Conservation (phyloP, 2,113 vertebrate genomes). For the Crotophaga sulcirostris region DNA sequence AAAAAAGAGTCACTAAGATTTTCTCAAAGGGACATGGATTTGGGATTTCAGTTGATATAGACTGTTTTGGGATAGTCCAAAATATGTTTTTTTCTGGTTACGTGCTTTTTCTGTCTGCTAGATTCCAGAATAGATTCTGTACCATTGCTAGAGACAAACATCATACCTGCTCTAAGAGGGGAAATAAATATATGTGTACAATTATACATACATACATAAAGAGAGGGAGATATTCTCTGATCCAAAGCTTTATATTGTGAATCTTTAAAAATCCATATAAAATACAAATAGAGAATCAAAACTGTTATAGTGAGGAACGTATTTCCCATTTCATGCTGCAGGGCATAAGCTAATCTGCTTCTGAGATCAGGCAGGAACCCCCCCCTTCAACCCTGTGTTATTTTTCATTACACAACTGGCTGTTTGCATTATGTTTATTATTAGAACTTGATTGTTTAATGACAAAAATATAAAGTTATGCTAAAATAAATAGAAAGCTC, state of each 20-base stretch:
- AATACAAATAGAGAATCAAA: conserved; percentile 23
- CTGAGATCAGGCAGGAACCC: conserved; percentile 32
- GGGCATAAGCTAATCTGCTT: conserved; percentile 54
- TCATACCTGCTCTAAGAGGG: not conserved
- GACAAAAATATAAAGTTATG: conserved; percentile 41
- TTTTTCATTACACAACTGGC: conserved; percentile 57
- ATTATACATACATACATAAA: not conserved
- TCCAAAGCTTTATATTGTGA: not conserved
- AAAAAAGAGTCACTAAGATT: not conserved
- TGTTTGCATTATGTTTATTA: conserved; percentile 53
- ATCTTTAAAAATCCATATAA: conserved; percentile 33
- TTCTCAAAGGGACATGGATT: not conserved
- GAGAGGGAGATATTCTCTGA: not conserved
- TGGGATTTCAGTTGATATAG: not conserved
- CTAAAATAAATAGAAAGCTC: conserved; percentile 49
- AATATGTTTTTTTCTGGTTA: not conserved
- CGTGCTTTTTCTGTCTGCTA: not conserved
- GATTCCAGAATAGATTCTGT: not conserved
- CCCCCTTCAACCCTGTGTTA: conserved; percentile 7
- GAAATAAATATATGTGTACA: not conserved
- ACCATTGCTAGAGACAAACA: not conserved
- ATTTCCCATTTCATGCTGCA: conserved; percentile 30
- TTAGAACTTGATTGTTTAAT: conserved; percentile 61
- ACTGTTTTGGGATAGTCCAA: not conserved
- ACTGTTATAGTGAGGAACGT: not conserved